Conservation (phyloP, 1,140 invertebrate genomes). For the Colletes latitarsis region DNA sequence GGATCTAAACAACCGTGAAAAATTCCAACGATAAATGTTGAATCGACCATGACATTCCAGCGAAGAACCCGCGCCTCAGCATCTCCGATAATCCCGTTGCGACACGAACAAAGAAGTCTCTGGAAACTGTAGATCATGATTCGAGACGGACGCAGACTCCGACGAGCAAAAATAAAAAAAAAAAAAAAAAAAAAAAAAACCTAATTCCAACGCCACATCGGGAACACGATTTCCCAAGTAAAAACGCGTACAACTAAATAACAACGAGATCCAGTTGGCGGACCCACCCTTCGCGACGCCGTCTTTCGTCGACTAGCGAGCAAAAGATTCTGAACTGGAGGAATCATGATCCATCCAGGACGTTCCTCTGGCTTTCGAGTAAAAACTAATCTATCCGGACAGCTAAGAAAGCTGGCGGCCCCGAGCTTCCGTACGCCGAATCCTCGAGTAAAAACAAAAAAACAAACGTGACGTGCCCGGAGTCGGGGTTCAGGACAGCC, state of each 20-base stretch:
- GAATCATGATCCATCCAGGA: constrained; percentile 6
- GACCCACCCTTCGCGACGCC: not conserved
- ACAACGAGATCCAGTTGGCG: constrained; percentile 20
- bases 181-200: not conserved
- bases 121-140: constrained; percentile 12
- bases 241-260: constrained; percentile 40
- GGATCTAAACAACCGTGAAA: too few species aligned
- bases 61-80: not conserved
- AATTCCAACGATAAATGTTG: too few species aligned
- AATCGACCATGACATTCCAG: too few species aligned
- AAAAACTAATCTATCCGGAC: constrained; percentile 1
- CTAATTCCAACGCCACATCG: not conserved
- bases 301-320: not conserved
- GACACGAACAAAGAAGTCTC: not conserved
- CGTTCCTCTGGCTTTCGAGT: not conserved
- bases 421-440: not conserved
- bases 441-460: not conserved
- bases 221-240: constrained; percentile 17
- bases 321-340: not conserved
- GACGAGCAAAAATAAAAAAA: not conserved
- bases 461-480: not conserved
- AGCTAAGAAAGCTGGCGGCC: not conserved
- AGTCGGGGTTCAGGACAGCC: not conserved
- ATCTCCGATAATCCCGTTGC: not conserved
- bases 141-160: not conserved